These are phyloP conservation scores for Callospermophilus lateralis DNA, from an alignment of 2,113 vertebrate genomes.

Conservation along the genomic window DNA sequence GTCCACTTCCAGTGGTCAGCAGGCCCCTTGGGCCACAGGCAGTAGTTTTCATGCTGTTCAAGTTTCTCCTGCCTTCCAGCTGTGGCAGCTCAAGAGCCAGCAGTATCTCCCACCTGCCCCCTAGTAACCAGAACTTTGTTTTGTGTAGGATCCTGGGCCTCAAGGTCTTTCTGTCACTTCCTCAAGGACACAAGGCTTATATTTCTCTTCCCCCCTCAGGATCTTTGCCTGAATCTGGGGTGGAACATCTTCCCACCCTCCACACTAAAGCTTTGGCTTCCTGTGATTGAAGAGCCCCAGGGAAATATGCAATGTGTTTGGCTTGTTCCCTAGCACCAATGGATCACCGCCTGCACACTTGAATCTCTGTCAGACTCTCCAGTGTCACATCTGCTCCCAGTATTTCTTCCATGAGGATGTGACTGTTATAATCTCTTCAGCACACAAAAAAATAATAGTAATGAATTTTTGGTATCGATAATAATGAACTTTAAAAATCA, in stretches of 20 bases:
- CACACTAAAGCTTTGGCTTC: neutral
- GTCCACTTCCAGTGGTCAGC: neutral
- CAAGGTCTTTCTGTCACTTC: neutral
- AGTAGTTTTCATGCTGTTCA: too few relatives aligned
- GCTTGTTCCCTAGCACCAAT: neutral
- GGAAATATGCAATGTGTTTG: neutral
- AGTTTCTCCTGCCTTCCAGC: neutral
- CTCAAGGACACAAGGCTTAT: neutral
- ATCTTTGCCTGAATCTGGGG: neutral
- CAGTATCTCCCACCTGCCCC: neutral
- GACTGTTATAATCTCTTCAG: neutral
- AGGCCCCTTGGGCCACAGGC: too few relatives aligned
- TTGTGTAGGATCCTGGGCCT: neutral
- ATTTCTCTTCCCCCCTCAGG: neutral
- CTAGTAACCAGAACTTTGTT: neutral
- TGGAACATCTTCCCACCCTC: neutral
- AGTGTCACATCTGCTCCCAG: neutral
- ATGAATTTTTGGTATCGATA: neutral
- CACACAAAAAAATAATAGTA: neutral
- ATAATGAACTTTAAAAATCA: neutral
- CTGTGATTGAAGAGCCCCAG: neutral
- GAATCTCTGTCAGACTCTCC: neutral
- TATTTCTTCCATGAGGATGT: neutral
- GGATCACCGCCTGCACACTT: too few relatives aligned
- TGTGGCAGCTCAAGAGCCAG: neutral